Evolutionary conservation across 2,797 vertebrate genomes (phyloP).

Genomic region (Ctenosaura bakeri): DNA sequence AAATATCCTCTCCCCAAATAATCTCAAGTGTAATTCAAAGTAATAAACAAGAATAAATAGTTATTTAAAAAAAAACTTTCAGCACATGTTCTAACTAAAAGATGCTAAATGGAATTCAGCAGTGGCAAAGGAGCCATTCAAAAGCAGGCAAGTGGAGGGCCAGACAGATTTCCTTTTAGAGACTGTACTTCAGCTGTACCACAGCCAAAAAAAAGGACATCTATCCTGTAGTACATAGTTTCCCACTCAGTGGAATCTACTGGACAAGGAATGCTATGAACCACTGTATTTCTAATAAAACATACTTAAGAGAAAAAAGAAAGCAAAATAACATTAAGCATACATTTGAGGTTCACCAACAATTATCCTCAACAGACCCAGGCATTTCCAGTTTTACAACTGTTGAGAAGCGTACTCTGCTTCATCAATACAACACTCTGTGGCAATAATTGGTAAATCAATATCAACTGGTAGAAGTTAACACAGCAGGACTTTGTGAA

Average conservation of each 20-base stretch:
- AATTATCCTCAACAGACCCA: neutral
- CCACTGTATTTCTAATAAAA: neutral
- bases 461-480: slow-evolving; percentile 44
- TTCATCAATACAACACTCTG: neutral
- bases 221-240: neutral
- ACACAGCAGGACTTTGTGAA: slow-evolving; percentile 37
- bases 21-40: neutral
- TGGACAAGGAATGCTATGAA: neutral
- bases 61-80: neutral
- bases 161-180: neutral
- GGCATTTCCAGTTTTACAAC: slow-evolving; percentile 8
- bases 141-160: neutral
- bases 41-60: neutral
- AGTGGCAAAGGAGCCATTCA: neutral
- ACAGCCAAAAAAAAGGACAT: neutral
- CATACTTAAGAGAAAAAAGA: neutral
- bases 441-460: slow-evolving; percentile 44
- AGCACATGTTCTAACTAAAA: neutral
- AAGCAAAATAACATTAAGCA: neutral
- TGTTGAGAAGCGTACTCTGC: slow-evolving; percentile 33
- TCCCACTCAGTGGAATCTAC: neutral
- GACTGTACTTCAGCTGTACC: neutral
- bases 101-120: neutral
- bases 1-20: neutral
- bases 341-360: slow-evolving; percentile 5